Base-by-base conservation (phyloP, 2,113 vertebrate species). In the Calidris pygmaea region DNA sequence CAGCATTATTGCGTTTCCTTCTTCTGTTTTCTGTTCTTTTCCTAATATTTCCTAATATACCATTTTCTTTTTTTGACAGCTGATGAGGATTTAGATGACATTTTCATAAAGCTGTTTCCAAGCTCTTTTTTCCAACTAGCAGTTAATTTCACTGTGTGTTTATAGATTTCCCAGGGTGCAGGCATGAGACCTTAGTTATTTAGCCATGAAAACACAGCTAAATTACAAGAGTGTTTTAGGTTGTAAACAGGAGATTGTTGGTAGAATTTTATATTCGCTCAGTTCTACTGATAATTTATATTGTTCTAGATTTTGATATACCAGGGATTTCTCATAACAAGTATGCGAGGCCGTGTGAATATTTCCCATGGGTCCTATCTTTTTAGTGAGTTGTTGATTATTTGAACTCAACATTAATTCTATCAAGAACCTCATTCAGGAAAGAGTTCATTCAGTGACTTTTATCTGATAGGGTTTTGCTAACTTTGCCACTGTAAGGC, bases 111-210 rank as follows among this genome's bases (percentile, higher is more conserved):
- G 43, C 58, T 79, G 45, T 85, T 89, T 91, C 71, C 71, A 90
- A 83, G 68, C 50, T 79, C 48, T 71, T 27, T 87, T 90, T 86
- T 58, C 30, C 37, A 80, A 62, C 62, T 43, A 80, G 66, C 32
- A 90, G 79, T 62, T 88, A 66, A 88, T 93, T 93, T 95, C 53
- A n/a, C 55, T 66, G 37, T 76, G 53, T 89, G 56, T 90, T 92
- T 86, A 90, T 58, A 92, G 55, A 92, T 86, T 88, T 94, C 75
- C 75, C 79, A 74, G 37, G 41, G 48, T 92, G 62, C 26, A 58
- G 24, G 9, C 52, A 62, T n/a, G 45, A 90, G 24, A 77, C 10
- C 4, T 76, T 60, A 76, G 71, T 73, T 72, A 92, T 85, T 88
- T 94, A 75, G 53, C 79, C 55, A 70, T 67, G 72, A 90, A 92